Evolutionary conservation across 2,797 vertebrate genomes (phyloP).

Genomic region (Saxicola maurus): DNA sequence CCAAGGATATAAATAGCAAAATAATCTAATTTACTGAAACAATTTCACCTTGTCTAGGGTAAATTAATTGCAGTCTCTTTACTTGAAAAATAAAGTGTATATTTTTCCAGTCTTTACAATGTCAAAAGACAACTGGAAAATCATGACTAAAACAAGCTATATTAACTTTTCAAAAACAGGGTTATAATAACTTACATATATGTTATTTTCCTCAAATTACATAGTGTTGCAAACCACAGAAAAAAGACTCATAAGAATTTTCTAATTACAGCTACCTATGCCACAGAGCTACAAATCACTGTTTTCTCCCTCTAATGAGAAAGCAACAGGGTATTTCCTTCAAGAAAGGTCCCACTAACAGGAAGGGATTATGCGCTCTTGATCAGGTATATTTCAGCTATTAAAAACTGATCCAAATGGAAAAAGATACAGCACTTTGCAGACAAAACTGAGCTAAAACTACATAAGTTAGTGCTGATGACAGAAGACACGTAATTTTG

Average conservation of each 20-base stretch:
- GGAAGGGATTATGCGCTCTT: neutral
- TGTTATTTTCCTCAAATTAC: neutral
- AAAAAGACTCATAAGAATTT: neutral
- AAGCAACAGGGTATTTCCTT: neutral
- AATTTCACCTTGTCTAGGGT: neutral
- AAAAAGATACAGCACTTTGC: neutral
- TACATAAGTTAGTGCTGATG: neutral
- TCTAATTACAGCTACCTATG: neutral
- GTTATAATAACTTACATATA: neutral
- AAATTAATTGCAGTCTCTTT: neutral
- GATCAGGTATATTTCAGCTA: neutral
- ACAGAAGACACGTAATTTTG: neutral
- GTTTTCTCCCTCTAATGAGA: neutral
- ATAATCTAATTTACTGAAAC: neutral
- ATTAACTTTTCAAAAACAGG: neutral
- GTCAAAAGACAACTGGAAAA: neutral
- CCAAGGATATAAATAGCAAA: neutral
- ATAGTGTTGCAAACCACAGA: neutral
- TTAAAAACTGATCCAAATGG: neutral
- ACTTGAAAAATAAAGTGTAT: neutral
- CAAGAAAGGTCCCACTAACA: neutral
- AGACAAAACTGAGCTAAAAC: neutral
- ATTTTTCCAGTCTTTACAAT: neutral
- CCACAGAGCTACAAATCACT: neutral
- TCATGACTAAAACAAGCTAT: neutral